Conservation (phyloP, 2,797 vertebrate species). For the Orientallactaga sibirica region DNA sequence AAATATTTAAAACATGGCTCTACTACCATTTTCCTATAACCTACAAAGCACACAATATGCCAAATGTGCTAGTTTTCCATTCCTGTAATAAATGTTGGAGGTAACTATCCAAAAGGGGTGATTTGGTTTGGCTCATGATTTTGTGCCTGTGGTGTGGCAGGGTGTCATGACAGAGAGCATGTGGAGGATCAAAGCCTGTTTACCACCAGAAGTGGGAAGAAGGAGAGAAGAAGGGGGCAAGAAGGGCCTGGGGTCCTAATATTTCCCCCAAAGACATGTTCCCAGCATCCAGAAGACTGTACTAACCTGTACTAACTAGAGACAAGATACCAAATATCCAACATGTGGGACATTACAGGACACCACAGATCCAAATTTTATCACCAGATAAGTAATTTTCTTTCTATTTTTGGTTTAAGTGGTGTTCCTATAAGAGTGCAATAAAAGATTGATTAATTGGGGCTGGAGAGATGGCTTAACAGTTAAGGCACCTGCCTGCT, state of each 20-base stretch:
- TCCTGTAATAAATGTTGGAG: neutral
- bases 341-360: neutral
- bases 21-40: neutral
- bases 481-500: too few relatives aligned
- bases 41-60: neutral
- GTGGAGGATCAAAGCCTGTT: neutral
- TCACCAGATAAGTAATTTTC: neutral
- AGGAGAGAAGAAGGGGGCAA: neutral
- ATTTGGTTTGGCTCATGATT: neutral
- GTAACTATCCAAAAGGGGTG: neutral
- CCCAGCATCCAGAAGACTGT: neutral
- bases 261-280: neutral
- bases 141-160: too few relatives aligned
- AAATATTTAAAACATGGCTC: neutral
- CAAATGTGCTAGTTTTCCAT: neutral
- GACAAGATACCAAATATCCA: neutral
- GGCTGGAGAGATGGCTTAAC: too few relatives aligned
- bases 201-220: too few relatives aligned
- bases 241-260: neutral
- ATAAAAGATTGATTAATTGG: neutral
- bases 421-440: neutral
- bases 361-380: too few relatives aligned
- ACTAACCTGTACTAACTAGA: neutral
- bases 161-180: too few relatives aligned
- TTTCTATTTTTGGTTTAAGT: slow-evolving; percentile 1